Conservation (phyloP, 2,797 vertebrate species). For the Bufotes viridis region DNA sequence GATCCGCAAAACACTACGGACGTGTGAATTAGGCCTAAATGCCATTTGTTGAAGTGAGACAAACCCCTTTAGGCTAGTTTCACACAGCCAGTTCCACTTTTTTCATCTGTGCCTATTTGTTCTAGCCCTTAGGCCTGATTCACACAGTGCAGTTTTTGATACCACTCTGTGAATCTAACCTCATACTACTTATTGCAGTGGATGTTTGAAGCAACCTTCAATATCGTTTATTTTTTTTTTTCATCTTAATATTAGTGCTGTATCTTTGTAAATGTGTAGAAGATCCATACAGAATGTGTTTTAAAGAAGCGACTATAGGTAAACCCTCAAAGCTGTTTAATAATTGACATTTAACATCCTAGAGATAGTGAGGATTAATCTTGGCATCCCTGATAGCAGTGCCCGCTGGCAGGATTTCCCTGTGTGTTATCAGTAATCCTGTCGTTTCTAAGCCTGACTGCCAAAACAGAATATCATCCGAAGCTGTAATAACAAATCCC, state of each 20-base stretch:
- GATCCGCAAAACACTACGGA: no score
- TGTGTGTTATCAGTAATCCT: constrained; percentile 54
- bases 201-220: background rate
- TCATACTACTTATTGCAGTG: background rate
- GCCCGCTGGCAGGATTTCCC: constrained; percentile 41
- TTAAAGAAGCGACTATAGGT: constrained; percentile 41
- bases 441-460: constrained; percentile 46
- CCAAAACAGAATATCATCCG: constrained; percentile 38
- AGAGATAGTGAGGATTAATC: constrained; percentile 55
- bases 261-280: background rate
- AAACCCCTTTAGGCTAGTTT: no score
- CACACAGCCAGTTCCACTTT: no score
- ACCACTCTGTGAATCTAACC: background rate
- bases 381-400: constrained; percentile 32
- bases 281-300: constrained; percentile 13
- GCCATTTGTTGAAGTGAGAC: no score
- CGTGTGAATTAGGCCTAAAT: no score
- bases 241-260: background rate
- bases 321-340: constrained; percentile 49
- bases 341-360: constrained; percentile 28
- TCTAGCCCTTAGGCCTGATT: background rate
- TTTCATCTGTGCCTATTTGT: background rate
- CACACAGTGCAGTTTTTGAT: background rate
- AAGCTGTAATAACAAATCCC: background rate
- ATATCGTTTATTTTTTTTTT: background rate